These are phyloP conservation scores for Tiphia femorata DNA, from an alignment of 2,888 invertebrate genomes.

Conservation along the genomic window DNA sequence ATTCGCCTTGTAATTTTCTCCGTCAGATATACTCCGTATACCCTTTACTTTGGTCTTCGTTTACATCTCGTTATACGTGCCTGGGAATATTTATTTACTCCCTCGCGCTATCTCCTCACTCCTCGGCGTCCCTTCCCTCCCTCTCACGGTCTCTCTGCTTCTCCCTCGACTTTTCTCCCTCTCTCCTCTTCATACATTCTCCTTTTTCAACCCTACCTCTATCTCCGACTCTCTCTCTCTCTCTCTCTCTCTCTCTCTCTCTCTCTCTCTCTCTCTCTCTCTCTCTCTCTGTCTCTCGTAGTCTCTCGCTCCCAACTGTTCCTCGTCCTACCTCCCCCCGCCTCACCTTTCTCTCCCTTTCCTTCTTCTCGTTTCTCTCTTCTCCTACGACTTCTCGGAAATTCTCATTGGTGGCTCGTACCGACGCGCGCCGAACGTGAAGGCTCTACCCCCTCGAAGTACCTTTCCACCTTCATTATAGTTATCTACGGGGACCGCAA, in stretches of 20 bases:
- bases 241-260: too few species aligned
- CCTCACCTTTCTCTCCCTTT: background rate
- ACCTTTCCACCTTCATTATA: constrained; percentile 37
- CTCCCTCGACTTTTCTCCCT: too few species aligned
- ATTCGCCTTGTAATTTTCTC: constrained; percentile 38
- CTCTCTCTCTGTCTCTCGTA: background rate
- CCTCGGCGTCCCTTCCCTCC: too few species aligned
- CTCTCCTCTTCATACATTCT: too few species aligned
- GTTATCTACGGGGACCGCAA: constrained; percentile 33
- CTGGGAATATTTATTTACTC: constrained; percentile 46
- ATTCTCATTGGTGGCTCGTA: constrained; percentile 37
- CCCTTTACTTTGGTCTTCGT: constrained; percentile 44
- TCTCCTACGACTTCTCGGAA: constrained; percentile 40
- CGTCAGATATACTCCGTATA: constrained; percentile 36
- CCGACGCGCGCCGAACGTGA: constrained; percentile 14
- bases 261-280: too few species aligned
- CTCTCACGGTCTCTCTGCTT: too few species aligned
- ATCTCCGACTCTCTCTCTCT: too few species aligned
- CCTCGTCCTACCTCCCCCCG: background rate
- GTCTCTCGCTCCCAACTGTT: background rate
- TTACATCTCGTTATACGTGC: constrained; percentile 55
- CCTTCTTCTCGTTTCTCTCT: constrained; percentile 16
- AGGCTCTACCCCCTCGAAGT: constrained; percentile 15
- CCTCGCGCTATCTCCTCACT: constrained; percentile 10
- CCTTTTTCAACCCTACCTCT: too few species aligned